Conservation (phyloP, 1,140 invertebrate species). For the Stegodyphus mimosarum region DNA sequence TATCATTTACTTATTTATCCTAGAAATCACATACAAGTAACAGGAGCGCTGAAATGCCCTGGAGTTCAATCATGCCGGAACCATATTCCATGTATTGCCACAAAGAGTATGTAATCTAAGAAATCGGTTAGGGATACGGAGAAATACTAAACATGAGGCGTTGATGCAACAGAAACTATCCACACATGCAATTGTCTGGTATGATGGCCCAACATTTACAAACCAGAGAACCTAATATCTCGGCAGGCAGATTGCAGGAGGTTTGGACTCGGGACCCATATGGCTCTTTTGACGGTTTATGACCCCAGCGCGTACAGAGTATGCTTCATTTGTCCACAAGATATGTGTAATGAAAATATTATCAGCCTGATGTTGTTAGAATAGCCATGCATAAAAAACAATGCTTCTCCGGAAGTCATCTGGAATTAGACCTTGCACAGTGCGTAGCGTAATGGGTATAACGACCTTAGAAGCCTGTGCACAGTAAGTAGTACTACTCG, state of each 20-base stretch:
- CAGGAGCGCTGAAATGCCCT: too few relatives aligned
- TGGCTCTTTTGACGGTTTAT: conserved; percentile 4
- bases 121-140: background rate
- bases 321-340: conserved; percentile 17
- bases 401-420: background rate
- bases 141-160: too few relatives aligned
- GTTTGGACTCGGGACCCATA: background rate
- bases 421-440: background rate
- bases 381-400: background rate
- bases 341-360: conserved; percentile 6
- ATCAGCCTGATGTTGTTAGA: background rate
- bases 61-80: background rate
- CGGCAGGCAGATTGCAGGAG: background rate
- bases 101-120: background rate
- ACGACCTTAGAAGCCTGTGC: too few relatives aligned
- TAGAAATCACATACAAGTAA: too few relatives aligned
- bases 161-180: too few relatives aligned
- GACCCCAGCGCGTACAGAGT: background rate
- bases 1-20: too few relatives aligned
- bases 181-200: too few relatives aligned
- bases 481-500: too few relatives aligned
- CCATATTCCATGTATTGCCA: background rate
- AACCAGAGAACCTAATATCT: background rate
- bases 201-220: background rate
- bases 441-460: too few relatives aligned